Base-by-base conservation (phyloP, 2,797 vertebrate genomes). In the Nannoperca obscura region DNA sequence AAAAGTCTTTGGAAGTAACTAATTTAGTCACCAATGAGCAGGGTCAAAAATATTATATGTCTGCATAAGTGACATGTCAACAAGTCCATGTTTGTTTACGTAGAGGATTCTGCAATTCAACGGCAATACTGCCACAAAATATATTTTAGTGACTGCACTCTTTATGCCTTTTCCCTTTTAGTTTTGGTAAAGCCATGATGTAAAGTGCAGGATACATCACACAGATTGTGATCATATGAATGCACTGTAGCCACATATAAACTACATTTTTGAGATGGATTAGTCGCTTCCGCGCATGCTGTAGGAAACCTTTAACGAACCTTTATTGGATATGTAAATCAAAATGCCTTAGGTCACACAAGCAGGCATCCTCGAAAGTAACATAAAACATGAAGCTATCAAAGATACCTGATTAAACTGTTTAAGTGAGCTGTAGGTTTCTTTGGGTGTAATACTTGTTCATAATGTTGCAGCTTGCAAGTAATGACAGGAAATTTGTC, bases 401-500 rank as follows among this genome's bases (percentile, higher is more conserved):
- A 49, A 17, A 75, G 32, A 46, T 42, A 38, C 13, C 8, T 36
- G 0, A 57, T 49, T 27, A 69, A 15, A n/a, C 17, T 20, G 17
- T 52, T 60, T 11, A 12, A 81, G 40, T 32, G 12, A 47, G 59
- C 47, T 62, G 12, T 64, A 42, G 40, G 63, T 81, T 73, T 66
- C 59, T 55, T 44, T 11, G 40, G 40, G n/a, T 70, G 27, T 34
- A 52, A 72, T 52, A 63, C 30, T 68, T 13, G 24, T 13, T 72
- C 67, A 78, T 87, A 67, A 86, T 27, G 32, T 58, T 15, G 30
- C 71, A 65, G 71, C 65, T 71, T 62, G 61, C n/a, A 36, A 71
- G 75, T 55, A 64, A 42, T 71, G 85, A 64, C 73, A 66, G 81
- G 67, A 64, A 38, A 89, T 92, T 71, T 86, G 69, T 88, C 86